Evolutionary conservation across 2,797 vertebrate species (phyloP).

Genomic region (Rhodeus uyekii): DNA sequence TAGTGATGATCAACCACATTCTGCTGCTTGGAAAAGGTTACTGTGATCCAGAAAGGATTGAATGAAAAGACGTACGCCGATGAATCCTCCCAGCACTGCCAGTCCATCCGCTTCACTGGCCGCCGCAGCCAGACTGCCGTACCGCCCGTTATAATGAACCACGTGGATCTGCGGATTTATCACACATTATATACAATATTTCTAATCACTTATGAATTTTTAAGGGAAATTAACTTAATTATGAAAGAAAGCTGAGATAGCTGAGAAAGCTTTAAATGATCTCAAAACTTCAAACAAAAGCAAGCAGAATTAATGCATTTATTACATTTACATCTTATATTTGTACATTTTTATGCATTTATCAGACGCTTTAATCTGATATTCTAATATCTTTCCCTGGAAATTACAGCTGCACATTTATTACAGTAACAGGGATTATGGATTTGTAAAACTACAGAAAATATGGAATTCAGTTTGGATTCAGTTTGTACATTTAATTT

Average conservation of each 20-base stretch:
- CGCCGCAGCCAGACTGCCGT: constrained; percentile 68
- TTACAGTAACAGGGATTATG: no score
- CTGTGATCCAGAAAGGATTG: background rate
- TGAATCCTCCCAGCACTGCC: constrained; percentile 81
- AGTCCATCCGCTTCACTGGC: constrained; percentile 73
- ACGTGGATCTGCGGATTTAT: constrained; percentile 77
- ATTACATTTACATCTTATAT: no score
- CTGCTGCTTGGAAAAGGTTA: background rate
- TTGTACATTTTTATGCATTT: no score
- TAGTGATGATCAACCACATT: background rate
- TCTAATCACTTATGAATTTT: background rate
- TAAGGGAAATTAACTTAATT: background rate
- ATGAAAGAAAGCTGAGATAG: background rate
- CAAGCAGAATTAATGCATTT: no score
- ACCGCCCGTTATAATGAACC: constrained; percentile 82
- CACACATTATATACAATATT: background rate
- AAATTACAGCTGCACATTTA: no score
- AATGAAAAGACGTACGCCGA: constrained; percentile 72
- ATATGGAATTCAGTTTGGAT: background rate
- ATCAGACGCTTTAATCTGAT: no score
- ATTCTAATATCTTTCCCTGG: no score
- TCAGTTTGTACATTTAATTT: background rate
- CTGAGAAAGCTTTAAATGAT: no score
- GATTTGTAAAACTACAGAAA: background rate
- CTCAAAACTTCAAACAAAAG: no score